Evolutionary conservation across 2,888 invertebrate species (phyloP).

Genomic region (Machimus atricapillus): DNA sequence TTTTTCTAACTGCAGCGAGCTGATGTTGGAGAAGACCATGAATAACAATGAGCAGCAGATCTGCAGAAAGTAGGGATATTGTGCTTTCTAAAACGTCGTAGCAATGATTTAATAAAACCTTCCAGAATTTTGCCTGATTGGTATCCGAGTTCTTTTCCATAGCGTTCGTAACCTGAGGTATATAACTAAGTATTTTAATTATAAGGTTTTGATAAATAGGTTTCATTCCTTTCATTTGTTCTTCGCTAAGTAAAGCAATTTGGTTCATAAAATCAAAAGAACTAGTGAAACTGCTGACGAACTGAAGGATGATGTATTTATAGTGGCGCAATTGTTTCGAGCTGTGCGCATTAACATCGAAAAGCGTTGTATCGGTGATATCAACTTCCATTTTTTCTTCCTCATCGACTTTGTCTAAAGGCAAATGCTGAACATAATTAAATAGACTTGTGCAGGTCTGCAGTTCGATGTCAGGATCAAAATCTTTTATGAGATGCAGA

Average conservation of each 20-base stretch:
- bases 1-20: slow-evolving; percentile 74
- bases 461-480: slow-evolving; percentile 69
- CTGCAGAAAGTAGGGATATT: slow-evolving; percentile 78
- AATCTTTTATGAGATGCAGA: slow-evolving; percentile 71
- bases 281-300: slow-evolving; percentile 74
- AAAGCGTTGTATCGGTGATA: slow-evolving; percentile 60
- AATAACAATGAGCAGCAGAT: slow-evolving; percentile 81
- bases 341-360: slow-evolving; percentile 70
- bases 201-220: slow-evolving; percentile 73
- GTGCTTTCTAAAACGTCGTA: slow-evolving; percentile 83
- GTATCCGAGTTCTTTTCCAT: slow-evolving; percentile 69
- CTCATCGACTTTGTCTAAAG: slow-evolving; percentile 68
- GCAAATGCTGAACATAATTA: slow-evolving; percentile 71
- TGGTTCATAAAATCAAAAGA: slow-evolving; percentile 74
- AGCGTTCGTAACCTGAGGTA: slow-evolving; percentile 71
- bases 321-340: slow-evolving; percentile 83
- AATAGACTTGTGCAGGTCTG: slow-evolving; percentile 73
- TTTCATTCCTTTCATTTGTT: slow-evolving; percentile 66
- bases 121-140: slow-evolving; percentile 78
- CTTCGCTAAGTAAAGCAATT: slow-evolving; percentile 65
- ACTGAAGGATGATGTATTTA: slow-evolving; percentile 80
- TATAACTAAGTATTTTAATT: slow-evolving; percentile 71
- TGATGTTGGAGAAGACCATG: slow-evolving; percentile 76
- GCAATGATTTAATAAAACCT: slow-evolving; percentile 77
- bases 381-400: slow-evolving; percentile 59